Evolutionary conservation across 1,140 invertebrate species (phyloP).

Genomic region (Laodelphax striatellus): DNA sequence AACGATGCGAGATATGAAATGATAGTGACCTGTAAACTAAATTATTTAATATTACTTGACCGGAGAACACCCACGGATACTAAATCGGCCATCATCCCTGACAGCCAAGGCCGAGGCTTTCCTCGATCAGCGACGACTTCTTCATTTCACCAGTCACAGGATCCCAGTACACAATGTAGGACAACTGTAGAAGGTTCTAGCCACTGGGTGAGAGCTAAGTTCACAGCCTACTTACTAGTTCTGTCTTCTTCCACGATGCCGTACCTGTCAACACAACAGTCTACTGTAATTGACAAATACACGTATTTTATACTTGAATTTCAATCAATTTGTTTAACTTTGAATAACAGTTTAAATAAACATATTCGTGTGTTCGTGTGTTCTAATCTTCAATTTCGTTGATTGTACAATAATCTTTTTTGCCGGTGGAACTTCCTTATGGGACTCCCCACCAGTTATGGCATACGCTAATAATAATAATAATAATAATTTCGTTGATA

Average conservation of each 20-base stretch:
- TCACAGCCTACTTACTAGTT: constrained; percentile 55
- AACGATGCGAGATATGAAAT: too few relatives aligned
- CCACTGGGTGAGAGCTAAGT: constrained; percentile 71
- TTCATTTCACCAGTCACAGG: constrained; percentile 40
- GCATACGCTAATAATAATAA: too few relatives aligned
- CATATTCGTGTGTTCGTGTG: too few relatives aligned
- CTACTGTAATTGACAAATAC: background rate
- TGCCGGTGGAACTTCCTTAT: too few relatives aligned
- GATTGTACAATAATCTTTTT: too few relatives aligned
- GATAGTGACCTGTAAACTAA: constrained; percentile 74
- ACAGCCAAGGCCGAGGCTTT: constrained; percentile 77
- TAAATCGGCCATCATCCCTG: constrained; percentile 79
- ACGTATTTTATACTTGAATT: too few relatives aligned
- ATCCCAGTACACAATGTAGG: constrained; percentile 52
- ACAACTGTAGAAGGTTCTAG: constrained; percentile 45
- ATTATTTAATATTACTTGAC: too few relatives aligned
- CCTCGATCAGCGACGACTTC: constrained; percentile 44
- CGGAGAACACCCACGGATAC: constrained; percentile 87
- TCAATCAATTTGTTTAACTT: too few relatives aligned
- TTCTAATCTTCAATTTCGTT: too few relatives aligned
- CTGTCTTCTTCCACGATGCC: constrained; percentile 53
- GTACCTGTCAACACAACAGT: constrained; percentile 39
- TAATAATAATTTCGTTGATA: too few relatives aligned
- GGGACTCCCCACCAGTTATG: too few relatives aligned
- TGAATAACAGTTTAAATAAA: too few relatives aligned